Evolutionary conservation across 1,140 invertebrate species (phyloP), one percentile per base, ranked within the genome.

Genomic region (Medauroidea extradentata): DNA sequence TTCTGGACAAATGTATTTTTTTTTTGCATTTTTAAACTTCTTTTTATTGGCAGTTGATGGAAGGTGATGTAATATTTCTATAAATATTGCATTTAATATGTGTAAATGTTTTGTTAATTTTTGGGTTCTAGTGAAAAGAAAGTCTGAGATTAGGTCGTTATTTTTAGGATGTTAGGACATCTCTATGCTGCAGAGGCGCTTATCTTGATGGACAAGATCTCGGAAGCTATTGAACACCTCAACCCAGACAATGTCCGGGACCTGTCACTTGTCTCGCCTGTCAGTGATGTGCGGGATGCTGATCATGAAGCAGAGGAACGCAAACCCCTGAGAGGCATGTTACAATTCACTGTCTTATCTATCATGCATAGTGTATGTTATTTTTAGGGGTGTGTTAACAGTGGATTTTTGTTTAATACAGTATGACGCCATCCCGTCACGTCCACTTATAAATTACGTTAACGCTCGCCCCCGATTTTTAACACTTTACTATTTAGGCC

Each of bases 161-260:
- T 66, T 70, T 79, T 67, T 63, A 91, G 89, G 73, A 84, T 94
- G 59, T 77, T 96, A 59, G 91, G 85, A 0, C 88, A 94, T 73
- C 82, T 96, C 62, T 96, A 96, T 73, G 87, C 89, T 18, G 92
- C 91, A 0, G 94, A 98, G 75, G 87, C 92, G 42, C 75, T 93
- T n/a, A 85, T 96, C 62, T 83, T 88, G 53, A 74, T 94, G 68
- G 89, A 95, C 68, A 84, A 86, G 77, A 86, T 93, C 43, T 78
- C 80, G 3, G 92, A 96, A 74, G 93, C 93, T 2, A 81, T 94
- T 18, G 84, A 90, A 59, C 85, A 93, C 73, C 77, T 96, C 23
- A 90, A 94, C 68, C 89, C 88, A 4, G 86, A 90, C 38, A 81
- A 83, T 70, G 83, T 93, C 2, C 78, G 77, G 51, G 81, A 88